A percentile compares a stretch with the other conserved stretches of the same genome.
Conservation (phyloP, 2,797 vertebrate species). For the Parauchenoglanis ngamensis region DNA sequence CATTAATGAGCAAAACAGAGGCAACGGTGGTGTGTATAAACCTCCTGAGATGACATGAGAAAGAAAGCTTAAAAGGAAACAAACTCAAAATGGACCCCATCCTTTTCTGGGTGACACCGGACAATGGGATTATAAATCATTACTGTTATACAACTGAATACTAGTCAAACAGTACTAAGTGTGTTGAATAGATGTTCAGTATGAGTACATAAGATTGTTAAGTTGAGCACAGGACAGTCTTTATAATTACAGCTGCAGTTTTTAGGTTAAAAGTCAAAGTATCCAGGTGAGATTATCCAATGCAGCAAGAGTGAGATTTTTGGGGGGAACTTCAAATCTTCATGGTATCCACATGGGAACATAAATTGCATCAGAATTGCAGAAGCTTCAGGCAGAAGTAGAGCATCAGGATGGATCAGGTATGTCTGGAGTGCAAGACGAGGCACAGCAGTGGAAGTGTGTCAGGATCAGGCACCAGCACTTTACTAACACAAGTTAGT, state of each 20-base stretch:
- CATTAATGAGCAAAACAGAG: not conserved
- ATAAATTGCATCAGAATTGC: not conserved
- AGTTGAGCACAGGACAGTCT: not conserved
- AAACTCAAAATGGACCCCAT: not conserved
- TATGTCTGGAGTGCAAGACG: not conserved
- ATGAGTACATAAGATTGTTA: not conserved
- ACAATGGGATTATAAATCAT: not conserved
- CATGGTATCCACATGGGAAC: not conserved
- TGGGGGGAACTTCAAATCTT: not conserved
- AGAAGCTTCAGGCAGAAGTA: not conserved
- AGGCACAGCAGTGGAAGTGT: conserved; percentile 1
- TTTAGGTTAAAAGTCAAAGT: no score
- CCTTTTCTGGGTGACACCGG: not conserved
- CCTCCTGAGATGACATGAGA: not conserved
- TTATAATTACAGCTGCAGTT: no score
- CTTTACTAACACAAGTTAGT: not conserved
- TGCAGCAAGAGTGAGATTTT: not conserved
- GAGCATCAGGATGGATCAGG: conserved; percentile 7
- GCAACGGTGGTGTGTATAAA: not conserved
- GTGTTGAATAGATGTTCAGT: not conserved
- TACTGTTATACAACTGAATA: not conserved
- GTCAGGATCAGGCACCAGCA: conserved; percentile 12
- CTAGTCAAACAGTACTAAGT: not conserved
- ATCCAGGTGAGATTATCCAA: not conserved
- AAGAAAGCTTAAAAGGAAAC: not conserved